Base-by-base conservation (phyloP, 53 echinoderm and acorn worm species). In the Holothuria leucospilota region DNA sequence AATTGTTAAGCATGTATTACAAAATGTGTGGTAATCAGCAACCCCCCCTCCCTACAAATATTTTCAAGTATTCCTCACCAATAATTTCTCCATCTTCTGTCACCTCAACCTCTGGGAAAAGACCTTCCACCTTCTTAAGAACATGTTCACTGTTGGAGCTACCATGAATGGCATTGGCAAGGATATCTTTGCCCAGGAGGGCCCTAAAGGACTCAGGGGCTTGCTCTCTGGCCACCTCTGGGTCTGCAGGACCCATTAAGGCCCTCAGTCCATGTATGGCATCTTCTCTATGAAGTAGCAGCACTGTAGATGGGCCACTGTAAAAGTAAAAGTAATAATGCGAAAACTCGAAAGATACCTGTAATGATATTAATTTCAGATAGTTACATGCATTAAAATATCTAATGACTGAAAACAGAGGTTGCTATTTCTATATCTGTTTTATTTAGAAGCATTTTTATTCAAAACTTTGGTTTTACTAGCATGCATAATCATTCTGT, bases 221-320 rank as follows among this genome's bases (percentile, higher is more conserved):
- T 70, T 95, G 88, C 28, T 98, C 98, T 28, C 93, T 90, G 58
- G 98, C 98, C 10, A 89, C 38, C 13, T 98, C 98, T 0, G 98
- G 95, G 82, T 98, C 95, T 11, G 93, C 90, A 2, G 98, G 98
- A 34, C 98, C 98, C 98, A 98, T 98, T 61, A 98, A 63, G 30
- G 91, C 86, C 51, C 98, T 81, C 88, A 93, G 93, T 24, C 93
- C 92, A 52, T 83, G 66, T 2, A 95, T 67, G 15, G 98, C 98
- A 85, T 98, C 98, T 74, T 98, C 98, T 64, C 98, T 87, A 8
- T 91, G 91, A 69, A 98, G 71, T 28, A 95, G 90, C 85, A 98
- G 91, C 59, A 98, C 92, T 90, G 93, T 98, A 13, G 98, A 98
- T 20, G 92, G 93, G 60, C 98, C 98, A 88, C 98, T 98, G 85